A percentile compares a stretch with the other conserved stretches of the same genome.
phyloP scores from a whole-genome alignment of 2,113 vertebrate species.

The Spermophilus dauricus region DNA sequence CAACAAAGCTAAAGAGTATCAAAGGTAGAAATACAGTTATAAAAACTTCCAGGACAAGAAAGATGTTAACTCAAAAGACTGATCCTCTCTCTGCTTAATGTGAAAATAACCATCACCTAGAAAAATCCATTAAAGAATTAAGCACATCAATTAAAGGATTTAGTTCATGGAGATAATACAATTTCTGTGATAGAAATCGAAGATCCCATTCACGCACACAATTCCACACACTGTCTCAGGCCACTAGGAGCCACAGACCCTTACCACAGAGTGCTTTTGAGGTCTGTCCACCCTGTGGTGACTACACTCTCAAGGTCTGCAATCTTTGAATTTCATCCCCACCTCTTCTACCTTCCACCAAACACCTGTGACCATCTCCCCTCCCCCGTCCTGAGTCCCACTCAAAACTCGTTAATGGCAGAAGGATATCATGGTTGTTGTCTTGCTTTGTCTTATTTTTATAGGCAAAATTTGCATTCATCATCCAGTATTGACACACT shows the following conservation, averaged over 20 bases:
- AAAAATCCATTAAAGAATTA: neutral
- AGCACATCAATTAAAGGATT: neutral
- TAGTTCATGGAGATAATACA: neutral
- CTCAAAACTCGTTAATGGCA: neutral
- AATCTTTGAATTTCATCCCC: neutral
- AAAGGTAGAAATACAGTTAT: neutral
- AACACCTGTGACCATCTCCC: too few species aligned
- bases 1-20: neutral
- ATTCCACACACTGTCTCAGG: rapidly evolving
- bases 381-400: rapidly evolving
- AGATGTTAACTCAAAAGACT: neutral
- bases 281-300: rapidly evolving
- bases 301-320: neutral
- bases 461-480: neutral
- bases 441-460: neutral
- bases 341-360: rapidly evolving
- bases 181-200: neutral
- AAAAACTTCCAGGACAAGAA: neutral
- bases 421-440: rapidly evolving
- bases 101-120: neutral
- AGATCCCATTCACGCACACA: neutral
- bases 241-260: rapidly evolving
- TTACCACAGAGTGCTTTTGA: rapidly evolving
- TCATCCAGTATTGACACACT: rapidly evolving
- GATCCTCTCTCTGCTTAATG: neutral